A percentile compares a stretch with the other conserved stretches of the same genome.
Evolutionary conservation across 2,888 invertebrate genomes (phyloP).

Genomic region (Pachycephus smyrnensis): DNA sequence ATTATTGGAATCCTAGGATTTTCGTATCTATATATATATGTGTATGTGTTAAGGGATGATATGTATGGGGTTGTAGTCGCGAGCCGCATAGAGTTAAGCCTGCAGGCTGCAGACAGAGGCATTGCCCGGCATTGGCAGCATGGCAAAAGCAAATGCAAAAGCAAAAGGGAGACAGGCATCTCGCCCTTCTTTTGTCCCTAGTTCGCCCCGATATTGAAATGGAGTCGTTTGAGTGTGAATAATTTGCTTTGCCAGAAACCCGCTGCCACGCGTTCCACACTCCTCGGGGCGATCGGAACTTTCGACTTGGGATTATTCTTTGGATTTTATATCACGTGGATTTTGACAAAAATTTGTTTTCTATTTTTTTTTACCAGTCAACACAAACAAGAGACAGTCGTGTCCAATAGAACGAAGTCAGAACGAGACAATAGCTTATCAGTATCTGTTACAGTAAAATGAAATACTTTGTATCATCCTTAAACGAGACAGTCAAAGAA

Average conservation of each 20-base stretch:
- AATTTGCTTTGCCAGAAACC: conserved; percentile 73
- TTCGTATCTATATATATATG: not conserved
- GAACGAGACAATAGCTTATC: not conserved
- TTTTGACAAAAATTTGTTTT: not conserved
- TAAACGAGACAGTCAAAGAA: not conserved
- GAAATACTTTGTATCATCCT: not conserved
- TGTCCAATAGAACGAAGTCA: not conserved
- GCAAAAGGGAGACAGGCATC: conserved; percentile 66
- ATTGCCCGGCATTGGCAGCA: conserved; percentile 38
- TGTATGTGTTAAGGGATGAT: not conserved
- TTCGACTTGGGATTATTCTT: not conserved
- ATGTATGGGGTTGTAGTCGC: not conserved
- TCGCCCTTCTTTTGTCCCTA: conserved; percentile 73
- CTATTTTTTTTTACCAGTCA: too few relatives aligned
- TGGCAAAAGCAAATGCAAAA: conserved; percentile 60
- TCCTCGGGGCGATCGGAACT: conserved; percentile 2
- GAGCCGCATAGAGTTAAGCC: conserved; percentile 41
- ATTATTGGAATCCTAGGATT: not conserved
- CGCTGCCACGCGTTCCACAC: conserved; percentile 4
- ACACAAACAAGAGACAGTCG: not conserved
- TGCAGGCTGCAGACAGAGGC: conserved; percentile 57
- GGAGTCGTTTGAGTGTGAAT: conserved; percentile 79
- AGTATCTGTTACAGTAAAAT: not conserved
- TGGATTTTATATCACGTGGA: not conserved
- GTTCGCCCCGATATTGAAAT: conserved; percentile 73